Evolutionary conservation across 2,113 vertebrate genomes (phyloP), one percentile per base, ranked within the genome.

Genomic region (Calyptommatus sinebrachiatus): DNA sequence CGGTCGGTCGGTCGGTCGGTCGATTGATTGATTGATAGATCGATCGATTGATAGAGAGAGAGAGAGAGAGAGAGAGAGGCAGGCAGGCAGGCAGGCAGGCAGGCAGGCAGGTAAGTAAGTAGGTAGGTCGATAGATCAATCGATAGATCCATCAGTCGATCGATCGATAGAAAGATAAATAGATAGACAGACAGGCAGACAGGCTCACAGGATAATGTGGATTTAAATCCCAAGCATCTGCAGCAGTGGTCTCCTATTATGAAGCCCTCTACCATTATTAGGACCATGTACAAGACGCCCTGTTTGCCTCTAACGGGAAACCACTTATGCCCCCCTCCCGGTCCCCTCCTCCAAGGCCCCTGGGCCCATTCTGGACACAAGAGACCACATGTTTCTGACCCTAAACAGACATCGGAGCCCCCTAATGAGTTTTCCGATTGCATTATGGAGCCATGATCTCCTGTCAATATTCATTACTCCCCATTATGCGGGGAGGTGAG

Each of bases 361-460:
- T 4, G 78, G 77, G 31, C 84, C 67, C 21, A 12, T 5, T 57
- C 63, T 2, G 0, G 8, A 0, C 46, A 50, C 8, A 78, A 28
- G 81, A 8, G 71, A 79, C 80, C 24, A 0, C 80, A 1, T 5
- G 16, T 68, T 26, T 46, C 7, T 24, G 2, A 6, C 31, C 50
- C 22, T 24, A 26, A 26, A 26, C 28, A 18, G 60, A 35, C 20
- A 24, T 60, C 65, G 3, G 18, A 31, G n/a, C 57, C 11, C 83
- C 71, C 73, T 67, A 81, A 77, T 29, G 86, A 88, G 87, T 90
- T 78, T 57, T 10, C 88, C 85, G 85, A 80, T 79, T 75, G 83
- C 87, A 83, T 82, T 0, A 76, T 69, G 76, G 76, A 84, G 86
- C 80, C 73, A 83, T 12, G 3, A 84, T 57, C 1, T 28, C 0